Base-by-base conservation (phyloP, 1,140 invertebrate species). In the Lasioglossum albipes region DNA sequence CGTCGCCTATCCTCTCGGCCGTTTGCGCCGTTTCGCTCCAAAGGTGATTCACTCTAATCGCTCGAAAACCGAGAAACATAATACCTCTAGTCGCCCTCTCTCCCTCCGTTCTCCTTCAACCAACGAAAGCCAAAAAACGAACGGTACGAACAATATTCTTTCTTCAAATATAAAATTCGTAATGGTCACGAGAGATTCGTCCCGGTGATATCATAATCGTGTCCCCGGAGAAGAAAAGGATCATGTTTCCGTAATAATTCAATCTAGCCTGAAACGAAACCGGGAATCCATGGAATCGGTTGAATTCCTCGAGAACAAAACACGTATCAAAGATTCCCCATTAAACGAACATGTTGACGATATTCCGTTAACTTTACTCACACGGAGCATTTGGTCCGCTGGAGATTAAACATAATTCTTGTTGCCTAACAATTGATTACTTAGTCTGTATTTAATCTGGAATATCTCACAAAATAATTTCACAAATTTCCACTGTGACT, bases 1-100 rank as follows among this genome's bases (percentile, higher is more conserved):
- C 85, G 85, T 61, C 79, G 62, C 66, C 41, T 57, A 71, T 62
- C 27, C 2, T 45, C 2, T 45, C 16, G 18, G 22, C 52, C 52
- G 52, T 54, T 20, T 41, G 54, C 20, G 71, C 54, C 22, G 27
- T 16, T 13, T 42, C 22, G 5, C 65, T 45, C 42, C n/a, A 52
- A 68, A 54, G 61, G 45, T n/a, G 49, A 76, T 68, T 27, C 42
- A 20, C 49, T 45, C 7, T 36, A 18, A 41, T 54, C 49, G 36
- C 6, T 59, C 9, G 62, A 36, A 36, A 74, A 36, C 36, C 41
- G 41, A 41, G 52, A 66, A 45, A 57, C 41, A 18, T 16, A 54
- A 54, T 31, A 61, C 41, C 52, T 20, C 10, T 2, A 22, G 10
- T 10, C 22, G 0, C 61, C 22, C 7, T 12, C 10, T 49, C 45